A percentile compares a stretch with the other conserved stretches of the same genome.
These are phyloP conservation scores for Halesus radiatus DNA, from an alignment of 1,140 invertebrate species.

Conservation along the genomic window DNA sequence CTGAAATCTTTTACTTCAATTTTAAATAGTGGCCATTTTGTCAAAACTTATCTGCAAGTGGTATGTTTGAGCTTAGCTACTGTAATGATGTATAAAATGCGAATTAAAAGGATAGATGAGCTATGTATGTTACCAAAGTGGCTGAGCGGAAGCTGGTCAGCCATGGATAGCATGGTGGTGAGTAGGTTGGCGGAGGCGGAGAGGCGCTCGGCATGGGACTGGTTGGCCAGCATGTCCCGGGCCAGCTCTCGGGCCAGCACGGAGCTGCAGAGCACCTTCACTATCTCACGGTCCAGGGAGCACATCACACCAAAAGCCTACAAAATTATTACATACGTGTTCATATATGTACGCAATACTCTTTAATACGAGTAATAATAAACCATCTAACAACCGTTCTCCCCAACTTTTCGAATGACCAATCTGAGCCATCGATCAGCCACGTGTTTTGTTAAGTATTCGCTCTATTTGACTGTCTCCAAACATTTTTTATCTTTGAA, in stretches of 20 bases:
- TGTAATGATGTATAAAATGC: too few relatives aligned
- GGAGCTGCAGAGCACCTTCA: conserved; percentile 87
- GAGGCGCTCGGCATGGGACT: conserved; percentile 78
- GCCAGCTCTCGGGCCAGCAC: conserved; percentile 90
- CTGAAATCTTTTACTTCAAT: too few relatives aligned
- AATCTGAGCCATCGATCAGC: too few relatives aligned
- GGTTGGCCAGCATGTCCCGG: conserved; percentile 81
- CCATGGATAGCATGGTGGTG: conserved; percentile 89
- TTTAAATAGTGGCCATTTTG: too few relatives aligned
- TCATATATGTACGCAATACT: neutral
- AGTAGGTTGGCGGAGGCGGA: conserved; percentile 84
- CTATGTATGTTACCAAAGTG: conserved; percentile 76
- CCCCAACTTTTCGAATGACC: too few relatives aligned
- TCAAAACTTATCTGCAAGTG: too few relatives aligned
- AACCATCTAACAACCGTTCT: too few relatives aligned
- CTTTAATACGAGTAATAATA: neutral
- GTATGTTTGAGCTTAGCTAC: too few relatives aligned
- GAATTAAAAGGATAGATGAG: too few relatives aligned
- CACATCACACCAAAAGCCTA: conserved; percentile 90
- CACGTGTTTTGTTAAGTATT: too few relatives aligned
- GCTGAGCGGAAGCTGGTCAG: conserved; percentile 86
- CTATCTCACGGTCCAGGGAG: conserved; percentile 82
- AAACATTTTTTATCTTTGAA: too few relatives aligned
- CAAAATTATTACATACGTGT: neutral
- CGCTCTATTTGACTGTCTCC: too few relatives aligned